phyloP scores from a whole-genome alignment of 2,113 vertebrate species.

The Catharus fuscescens region DNA sequence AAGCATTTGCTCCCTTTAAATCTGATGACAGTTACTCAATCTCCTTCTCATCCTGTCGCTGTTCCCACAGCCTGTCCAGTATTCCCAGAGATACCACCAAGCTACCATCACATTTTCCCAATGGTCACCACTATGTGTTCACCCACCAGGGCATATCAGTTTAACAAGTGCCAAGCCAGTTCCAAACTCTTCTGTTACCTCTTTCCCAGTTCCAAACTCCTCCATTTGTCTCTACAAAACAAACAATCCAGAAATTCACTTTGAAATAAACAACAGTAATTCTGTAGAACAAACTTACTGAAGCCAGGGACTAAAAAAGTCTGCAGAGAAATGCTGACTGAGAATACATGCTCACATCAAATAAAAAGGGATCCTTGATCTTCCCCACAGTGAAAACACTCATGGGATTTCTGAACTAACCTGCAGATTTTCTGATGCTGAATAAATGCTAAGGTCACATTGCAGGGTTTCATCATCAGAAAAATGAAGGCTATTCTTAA shows the following conservation, averaged over 20 bases:
- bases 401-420: not conserved
- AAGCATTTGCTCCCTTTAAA: not conserved
- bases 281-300: not conserved
- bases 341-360: not conserved
- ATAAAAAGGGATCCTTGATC: not conserved
- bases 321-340: not conserved
- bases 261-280: not conserved
- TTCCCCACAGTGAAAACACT: not conserved
- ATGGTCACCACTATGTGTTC: rapidly evolving
- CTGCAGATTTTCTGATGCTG: not conserved
- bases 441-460: not conserved
- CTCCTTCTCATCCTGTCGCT: not conserved
- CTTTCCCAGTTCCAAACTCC: not conserved
- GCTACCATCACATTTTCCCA: not conserved
- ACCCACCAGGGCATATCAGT: not conserved
- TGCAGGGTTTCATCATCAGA: not conserved
- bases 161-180: not conserved
- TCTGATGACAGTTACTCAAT: not conserved
- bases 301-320: not conserved
- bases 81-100: not conserved
- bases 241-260: not conserved
- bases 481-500: not conserved
- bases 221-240: not conserved
- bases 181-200: not conserved
- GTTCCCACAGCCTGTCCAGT: not conserved